These are phyloP conservation scores for Strigamia maritima DNA, from an alignment of 2,888 invertebrate genomes.

Conservation along the genomic window DNA sequence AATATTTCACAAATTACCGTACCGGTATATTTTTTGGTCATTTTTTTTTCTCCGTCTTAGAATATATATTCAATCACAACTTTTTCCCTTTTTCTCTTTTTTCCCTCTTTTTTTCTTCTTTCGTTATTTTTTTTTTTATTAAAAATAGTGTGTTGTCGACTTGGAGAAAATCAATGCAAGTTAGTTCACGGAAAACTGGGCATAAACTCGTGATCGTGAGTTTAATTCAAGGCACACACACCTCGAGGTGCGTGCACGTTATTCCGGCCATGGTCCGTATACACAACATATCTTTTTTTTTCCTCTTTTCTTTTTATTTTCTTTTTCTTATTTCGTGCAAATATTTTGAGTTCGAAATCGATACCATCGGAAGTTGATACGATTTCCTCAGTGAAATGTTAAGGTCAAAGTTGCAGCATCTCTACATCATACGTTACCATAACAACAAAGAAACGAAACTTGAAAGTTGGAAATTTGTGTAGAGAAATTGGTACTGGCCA, in stretches of 20 bases:
- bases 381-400: constrained; percentile 19
- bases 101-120: too few species aligned
- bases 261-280: constrained; percentile 5
- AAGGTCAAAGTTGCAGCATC: constrained; percentile 13
- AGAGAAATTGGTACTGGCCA: background rate
- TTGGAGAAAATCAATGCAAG: background rate
- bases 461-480: background rate
- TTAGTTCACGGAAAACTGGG: constrained; percentile 4
- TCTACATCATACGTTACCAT: background rate
- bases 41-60: too few species aligned
- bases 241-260: constrained; percentile 15
- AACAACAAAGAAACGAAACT: constrained; percentile 5
- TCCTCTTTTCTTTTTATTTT: background rate
- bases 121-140: background rate
- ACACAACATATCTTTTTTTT: background rate
- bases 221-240: constrained; percentile 34
- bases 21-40: too few species aligned
- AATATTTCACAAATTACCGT: too few species aligned
- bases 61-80: background rate
- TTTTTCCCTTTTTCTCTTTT: too few species aligned
- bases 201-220: constrained; percentile 11
- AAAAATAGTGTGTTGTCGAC: background rate
- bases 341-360: constrained; percentile 9
- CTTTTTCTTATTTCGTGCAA: background rate
- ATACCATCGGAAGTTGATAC: constrained; percentile 31